Percentiles rank a stretch among this genome's conserved stretches.
These are phyloP conservation scores for Troilus luridus DNA, from an alignment of 2,888 invertebrate species.

Conservation along the genomic window DNA sequence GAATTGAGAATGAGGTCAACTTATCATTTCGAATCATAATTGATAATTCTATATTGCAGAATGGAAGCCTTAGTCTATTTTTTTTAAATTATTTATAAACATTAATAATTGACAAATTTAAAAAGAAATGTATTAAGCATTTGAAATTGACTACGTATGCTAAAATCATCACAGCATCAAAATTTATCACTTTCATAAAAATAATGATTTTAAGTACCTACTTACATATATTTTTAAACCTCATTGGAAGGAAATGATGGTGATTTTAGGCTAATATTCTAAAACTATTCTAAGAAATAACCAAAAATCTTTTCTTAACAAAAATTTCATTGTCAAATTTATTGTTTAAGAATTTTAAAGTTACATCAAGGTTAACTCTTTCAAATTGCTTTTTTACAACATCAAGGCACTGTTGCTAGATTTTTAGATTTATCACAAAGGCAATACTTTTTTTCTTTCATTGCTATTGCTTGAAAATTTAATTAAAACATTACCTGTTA, in stretches of 20 bases:
- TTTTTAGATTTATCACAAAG: neutral
- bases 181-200: neutral
- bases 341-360: neutral
- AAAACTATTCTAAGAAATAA: neutral
- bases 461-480: neutral
- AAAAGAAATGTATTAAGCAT: neutral
- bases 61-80: neutral
- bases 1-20: neutral
- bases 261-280: neutral
- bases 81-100: neutral
- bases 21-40: neutral
- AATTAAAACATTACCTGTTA: neutral
- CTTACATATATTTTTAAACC: neutral
- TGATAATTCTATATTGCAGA: neutral
- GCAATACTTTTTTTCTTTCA: neutral
- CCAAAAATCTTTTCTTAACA: neutral
- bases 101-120: neutral
- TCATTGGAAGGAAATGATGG: neutral
- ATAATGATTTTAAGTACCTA: neutral
- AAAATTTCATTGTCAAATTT: neutral
- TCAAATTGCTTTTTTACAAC: neutral
- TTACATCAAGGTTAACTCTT: neutral
- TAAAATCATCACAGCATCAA: constrained; percentile 1
- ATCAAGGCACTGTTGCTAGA: constrained; percentile 14
- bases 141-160: neutral